phyloP scores from a whole-genome alignment of 1,140 invertebrate genomes.

The Penaeus vannamei region DNA sequence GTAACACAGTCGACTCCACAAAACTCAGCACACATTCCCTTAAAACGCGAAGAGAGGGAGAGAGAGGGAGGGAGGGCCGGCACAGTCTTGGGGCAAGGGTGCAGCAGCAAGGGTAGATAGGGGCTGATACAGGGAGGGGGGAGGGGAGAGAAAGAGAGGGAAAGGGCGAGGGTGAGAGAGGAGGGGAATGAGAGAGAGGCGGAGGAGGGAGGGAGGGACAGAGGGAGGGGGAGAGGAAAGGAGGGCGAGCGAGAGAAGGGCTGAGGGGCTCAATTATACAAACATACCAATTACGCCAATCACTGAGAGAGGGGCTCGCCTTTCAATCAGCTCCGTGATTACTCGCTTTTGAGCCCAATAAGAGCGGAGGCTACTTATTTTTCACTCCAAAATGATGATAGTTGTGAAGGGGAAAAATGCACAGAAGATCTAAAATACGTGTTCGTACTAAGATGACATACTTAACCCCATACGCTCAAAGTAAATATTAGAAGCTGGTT shows the following conservation, averaged over 20 bases:
- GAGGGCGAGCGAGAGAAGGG: constrained; percentile 1
- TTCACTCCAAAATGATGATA: constrained; percentile 23
- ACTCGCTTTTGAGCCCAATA: constrained; percentile 57
- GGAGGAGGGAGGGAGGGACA: constrained; percentile 3
- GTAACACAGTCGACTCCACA: too few species aligned
- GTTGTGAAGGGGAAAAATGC: constrained; percentile 25
- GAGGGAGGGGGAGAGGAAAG: constrained; percentile 20
- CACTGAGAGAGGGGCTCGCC: constrained; percentile 55
- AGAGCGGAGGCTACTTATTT: constrained; percentile 51
- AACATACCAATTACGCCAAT: constrained; percentile 63
- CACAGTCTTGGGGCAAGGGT: not conserved
- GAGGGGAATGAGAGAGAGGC: constrained; percentile 3
- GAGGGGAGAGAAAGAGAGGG: not conserved
- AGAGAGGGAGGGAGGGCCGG: not conserved
- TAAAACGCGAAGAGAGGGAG: not conserved
- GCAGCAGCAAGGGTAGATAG: not conserved
- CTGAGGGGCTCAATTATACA: constrained; percentile 57
- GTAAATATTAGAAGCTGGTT: too few species aligned
- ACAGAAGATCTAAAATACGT: not conserved
- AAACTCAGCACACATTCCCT: too few species aligned
- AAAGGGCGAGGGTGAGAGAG: not conserved
- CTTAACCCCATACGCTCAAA: too few species aligned
- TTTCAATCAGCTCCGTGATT: constrained; percentile 59
- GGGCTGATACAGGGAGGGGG: not conserved
- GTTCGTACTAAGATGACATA: too few species aligned